Evolutionary conservation across 2,888 invertebrate species (phyloP).

Genomic region (Osmoderma eremita): DNA sequence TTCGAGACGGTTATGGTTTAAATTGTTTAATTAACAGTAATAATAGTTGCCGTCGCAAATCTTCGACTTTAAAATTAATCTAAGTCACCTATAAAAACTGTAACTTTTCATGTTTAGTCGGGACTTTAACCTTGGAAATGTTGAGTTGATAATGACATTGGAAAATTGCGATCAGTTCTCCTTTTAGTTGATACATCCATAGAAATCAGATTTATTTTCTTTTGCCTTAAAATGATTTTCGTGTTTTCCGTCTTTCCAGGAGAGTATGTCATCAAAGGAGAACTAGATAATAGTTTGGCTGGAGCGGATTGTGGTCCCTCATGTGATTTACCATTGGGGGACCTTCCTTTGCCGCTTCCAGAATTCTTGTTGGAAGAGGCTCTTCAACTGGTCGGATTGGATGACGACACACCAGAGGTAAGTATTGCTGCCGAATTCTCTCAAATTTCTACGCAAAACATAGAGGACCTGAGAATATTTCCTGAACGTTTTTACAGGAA

Average conservation of each 20-base stretch:
- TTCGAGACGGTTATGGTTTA: constrained; percentile 1
- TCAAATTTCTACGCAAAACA: not conserved
- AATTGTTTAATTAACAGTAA: constrained; percentile 7
- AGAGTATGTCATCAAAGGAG: constrained; percentile 70
- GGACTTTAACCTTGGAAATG: constrained; percentile 6
- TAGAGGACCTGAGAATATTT: not conserved
- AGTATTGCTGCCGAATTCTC: constrained; percentile 1
- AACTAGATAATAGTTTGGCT: constrained; percentile 56
- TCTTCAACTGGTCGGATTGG: constrained; percentile 77
- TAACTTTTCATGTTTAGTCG: not conserved
- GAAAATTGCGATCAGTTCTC: constrained; percentile 7
- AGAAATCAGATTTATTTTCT: not conserved
- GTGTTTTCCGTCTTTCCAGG: constrained; percentile 61
- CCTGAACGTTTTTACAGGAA: constrained; percentile 50
- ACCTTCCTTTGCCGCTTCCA: constrained; percentile 65
- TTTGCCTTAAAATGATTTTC: not conserved
- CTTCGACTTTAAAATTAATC: not conserved
- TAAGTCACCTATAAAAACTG: not conserved
- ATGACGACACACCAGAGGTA: constrained; percentile 69
- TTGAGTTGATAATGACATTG: constrained; percentile 26
- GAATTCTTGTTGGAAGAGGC: constrained; percentile 79
- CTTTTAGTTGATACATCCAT: not conserved
- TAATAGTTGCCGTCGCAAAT: not conserved
- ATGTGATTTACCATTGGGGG: constrained; percentile 68
- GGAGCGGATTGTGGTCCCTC: constrained; percentile 63